Evolutionary conservation across 2,113 vertebrate species (phyloP), one percentile per base, ranked within the genome.

Genomic region (Aldabrachelys gigantea): DNA sequence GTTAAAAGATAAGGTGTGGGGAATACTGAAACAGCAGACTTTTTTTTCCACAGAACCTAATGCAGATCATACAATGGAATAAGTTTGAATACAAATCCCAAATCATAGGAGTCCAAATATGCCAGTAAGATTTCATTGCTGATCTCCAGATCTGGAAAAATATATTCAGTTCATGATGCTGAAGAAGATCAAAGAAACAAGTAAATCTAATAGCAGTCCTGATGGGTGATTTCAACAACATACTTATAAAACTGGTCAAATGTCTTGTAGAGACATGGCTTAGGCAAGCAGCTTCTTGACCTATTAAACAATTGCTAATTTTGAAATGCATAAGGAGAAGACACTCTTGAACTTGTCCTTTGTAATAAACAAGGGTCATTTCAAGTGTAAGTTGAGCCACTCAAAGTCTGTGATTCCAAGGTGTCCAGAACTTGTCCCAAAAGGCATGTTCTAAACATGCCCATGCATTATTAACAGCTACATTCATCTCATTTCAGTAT

Each of bases 131-230:
- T 16, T 47, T 94, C 96, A 3, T 10, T 85, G 19, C 27, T 57
- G 59, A 2, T 6, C 69, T 90, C 24, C 52, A 44, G 27, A 90
- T 49, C 49, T 50, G 50, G 2, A 85, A 92, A 84, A 5, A 90
- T 88, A 54, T 31, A 72, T 19, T 90, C 59, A 25, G 5, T 52
- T 5, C 7, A 19, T 53, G 21, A 5, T 5, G 12, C 47, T 88
- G 85, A 93, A 93, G 78, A 19, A 38, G 7, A 38, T 84, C 13
- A 53, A 54, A 91, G 41, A 1, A 87, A 52, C 87, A 92, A 75
- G 87, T 65, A 50, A 5, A 62, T 13, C 50, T 85, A 88, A 76
- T 75, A 21, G 84, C 92, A 62, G 5, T 83, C 8, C 21, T 81
- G 78, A 19, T 21, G 44, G 35, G 35, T 65, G 44, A 85, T 9